These are phyloP conservation scores for Hippopotamyrus pictus DNA, from an alignment of 2,797 vertebrate species.

Conservation along the genomic window DNA sequence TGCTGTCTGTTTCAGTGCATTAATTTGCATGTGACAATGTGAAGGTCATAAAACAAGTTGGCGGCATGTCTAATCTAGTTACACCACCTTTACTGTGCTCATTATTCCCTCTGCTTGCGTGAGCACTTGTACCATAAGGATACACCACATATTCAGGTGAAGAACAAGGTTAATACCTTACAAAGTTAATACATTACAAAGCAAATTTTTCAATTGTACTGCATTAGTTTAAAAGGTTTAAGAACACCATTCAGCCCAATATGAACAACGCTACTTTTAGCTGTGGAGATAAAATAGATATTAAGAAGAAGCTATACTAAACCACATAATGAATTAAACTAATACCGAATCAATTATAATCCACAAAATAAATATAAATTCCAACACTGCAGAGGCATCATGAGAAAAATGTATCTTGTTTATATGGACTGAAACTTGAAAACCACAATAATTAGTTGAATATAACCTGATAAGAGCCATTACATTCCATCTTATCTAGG, in stretches of 20 bases:
- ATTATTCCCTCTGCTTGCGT: background rate
- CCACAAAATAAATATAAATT: background rate
- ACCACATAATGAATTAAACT: background rate
- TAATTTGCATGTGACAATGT: constrained; percentile 20
- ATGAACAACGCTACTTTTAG: background rate
- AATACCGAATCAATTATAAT: background rate
- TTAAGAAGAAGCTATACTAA: background rate
- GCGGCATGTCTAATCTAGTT: constrained; percentile 37
- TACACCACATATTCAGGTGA: background rate
- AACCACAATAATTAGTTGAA: background rate
- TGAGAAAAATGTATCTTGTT: background rate
- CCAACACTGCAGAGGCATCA: background rate
- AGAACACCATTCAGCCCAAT: background rate
- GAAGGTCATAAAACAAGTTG: constrained; percentile 31
- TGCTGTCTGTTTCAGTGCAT: background rate
- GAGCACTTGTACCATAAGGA: background rate
- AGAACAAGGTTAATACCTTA: background rate
- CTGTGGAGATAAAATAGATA: background rate
- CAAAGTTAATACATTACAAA: background rate
- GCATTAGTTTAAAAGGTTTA: background rate
- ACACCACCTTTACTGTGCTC: constrained; percentile 27
- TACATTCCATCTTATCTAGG: constrained; percentile 2
- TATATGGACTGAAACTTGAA: background rate
- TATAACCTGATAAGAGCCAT: background rate
- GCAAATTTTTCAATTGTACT: background rate